A percentile compares a stretch with the other conserved stretches of the same genome.
phyloP scores from a whole-genome alignment of 2,113 vertebrate species.

The Takifugu flavidus region DNA sequence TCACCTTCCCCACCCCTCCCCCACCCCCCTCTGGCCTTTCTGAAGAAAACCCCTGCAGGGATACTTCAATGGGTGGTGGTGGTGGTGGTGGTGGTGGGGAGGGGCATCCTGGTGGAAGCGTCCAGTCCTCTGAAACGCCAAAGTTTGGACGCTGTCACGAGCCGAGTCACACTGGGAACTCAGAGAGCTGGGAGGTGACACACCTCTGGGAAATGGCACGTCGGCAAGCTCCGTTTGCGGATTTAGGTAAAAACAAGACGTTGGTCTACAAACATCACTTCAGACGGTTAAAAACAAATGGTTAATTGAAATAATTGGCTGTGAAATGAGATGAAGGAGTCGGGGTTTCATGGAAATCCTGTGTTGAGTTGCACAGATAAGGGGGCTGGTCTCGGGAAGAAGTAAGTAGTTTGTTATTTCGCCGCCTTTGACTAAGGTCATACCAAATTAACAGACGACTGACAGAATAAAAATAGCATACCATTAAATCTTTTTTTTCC shows the following conservation, averaged over 20 bases:
- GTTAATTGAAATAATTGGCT: constrained; percentile 61
- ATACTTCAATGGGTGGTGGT: constrained; percentile 81
- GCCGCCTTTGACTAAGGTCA: constrained; percentile 83
- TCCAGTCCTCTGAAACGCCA: constrained; percentile 63
- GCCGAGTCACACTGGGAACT: constrained; percentile 80
- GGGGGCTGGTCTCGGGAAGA: constrained; percentile 68
- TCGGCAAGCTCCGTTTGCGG: too few relatives aligned
- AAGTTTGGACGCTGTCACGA: constrained; percentile 85
- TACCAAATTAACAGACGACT: constrained; percentile 80
- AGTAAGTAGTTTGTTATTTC: constrained; percentile 79
- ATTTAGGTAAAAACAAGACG: too few relatives aligned
- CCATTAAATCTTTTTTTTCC: constrained; percentile 75
- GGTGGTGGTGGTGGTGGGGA: constrained; percentile 68
- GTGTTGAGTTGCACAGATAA: constrained; percentile 72
- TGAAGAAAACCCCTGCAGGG: constrained; percentile 77
- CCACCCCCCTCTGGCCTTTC: constrained; percentile 29
- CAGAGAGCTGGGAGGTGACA: constrained; percentile 34
- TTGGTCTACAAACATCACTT: too few relatives aligned
- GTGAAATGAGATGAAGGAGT: constrained; percentile 65
- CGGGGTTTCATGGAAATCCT: constrained; percentile 55
- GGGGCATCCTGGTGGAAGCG: constrained; percentile 11
- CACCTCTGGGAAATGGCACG: too few relatives aligned
- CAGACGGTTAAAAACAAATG: background rate
- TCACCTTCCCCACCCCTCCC: constrained; percentile 64
- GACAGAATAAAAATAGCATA: constrained; percentile 82